Percentiles rank a stretch among this genome's conserved stretches.
phyloP scores from a whole-genome alignment of 2,888 invertebrate genomes.

The Parnassius mnemosyne region DNA sequence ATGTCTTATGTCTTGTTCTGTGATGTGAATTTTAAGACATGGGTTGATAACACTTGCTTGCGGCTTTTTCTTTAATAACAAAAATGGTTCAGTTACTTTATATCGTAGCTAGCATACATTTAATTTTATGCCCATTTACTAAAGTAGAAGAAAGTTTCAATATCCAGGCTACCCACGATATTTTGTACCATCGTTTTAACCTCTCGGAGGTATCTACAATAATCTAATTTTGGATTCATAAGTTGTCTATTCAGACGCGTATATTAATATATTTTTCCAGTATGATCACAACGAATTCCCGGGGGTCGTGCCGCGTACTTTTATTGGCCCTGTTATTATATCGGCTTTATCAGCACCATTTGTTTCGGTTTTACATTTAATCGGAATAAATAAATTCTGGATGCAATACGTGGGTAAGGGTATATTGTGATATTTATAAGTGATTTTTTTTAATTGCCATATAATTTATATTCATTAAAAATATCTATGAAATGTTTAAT shows the following conservation, averaged over 20 bases:
- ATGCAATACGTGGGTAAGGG: constrained; percentile 92
- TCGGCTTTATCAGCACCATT: constrained; percentile 89
- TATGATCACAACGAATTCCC: constrained; percentile 99
- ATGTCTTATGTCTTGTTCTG: no score
- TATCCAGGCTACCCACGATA: constrained; percentile 98
- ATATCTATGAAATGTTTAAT: no score
- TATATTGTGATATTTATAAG: background rate
- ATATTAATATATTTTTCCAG: constrained; percentile 70
- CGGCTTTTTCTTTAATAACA: constrained; percentile 38
- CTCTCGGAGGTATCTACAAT: constrained; percentile 85
- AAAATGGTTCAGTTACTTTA: constrained; percentile 88
- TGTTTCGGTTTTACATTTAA: constrained; percentile 83
- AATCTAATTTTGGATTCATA: constrained; percentile 69
- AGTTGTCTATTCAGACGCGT: constrained; percentile 21
- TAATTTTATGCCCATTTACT: constrained; percentile 95
- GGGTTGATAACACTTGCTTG: constrained; percentile 44
- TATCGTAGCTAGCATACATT: constrained; percentile 87
- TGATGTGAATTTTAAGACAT: constrained; percentile 36
- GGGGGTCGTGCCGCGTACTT: constrained; percentile 98
- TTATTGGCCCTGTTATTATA: constrained; percentile 93
- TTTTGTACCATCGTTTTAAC: constrained; percentile 93
- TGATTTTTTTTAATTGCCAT: background rate
- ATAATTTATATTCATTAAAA: no score
- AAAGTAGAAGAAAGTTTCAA: constrained; percentile 99
- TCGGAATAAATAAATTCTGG: constrained; percentile 90